Base-by-base conservation (phyloP, 2,797 vertebrate genomes). In the Neopelma chrysocephalum region DNA sequence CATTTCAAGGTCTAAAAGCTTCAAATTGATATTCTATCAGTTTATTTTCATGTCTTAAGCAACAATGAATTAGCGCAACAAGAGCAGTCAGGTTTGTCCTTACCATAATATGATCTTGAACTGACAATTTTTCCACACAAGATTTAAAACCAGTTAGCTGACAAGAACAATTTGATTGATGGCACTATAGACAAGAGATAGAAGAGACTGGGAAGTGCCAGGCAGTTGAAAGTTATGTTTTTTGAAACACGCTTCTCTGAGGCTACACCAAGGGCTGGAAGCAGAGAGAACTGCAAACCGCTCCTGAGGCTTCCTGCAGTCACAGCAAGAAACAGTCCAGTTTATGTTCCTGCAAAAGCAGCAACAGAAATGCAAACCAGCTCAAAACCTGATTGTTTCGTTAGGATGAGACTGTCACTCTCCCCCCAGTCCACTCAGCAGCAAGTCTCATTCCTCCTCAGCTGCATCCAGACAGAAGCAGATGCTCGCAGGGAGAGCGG, bases 1-100 rank as follows among this genome's bases (percentile, higher is more conserved):
- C 40, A 81, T 70, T 89, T 82, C 82, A 82, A 90, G 82, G 92
- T 77, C 72, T 77, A 77, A 78, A 94, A 90, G 66, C 31, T 61
- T 87, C 81, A 69, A 77, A 84, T n/a, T 85, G 56, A 48, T 92
- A 95, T 79, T 93, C 79, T 80, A 50, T 64, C 43, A 11, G 61
- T 84, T 92, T 89, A 84, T 93, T 93, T 92, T 80, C 75, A 56
- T 3, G 21, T 91, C 78, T 85, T 92, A 89, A 92, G 87, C 64
- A 54, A 60, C 91, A 93, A 85, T 19, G 60, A 93, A 95, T 87
- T 93, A 93, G 65, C 0, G 0, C 6, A 6, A 58, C 11, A 18
- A 25, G 36, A 82, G 90, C 68, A 51, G 92, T 36, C 65, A 61
- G 4, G 6, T 79, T 61, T 72, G 90, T 75, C 83, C 83, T 92